These are phyloP conservation scores for Pammene fasciana DNA, from an alignment of 2,888 invertebrate genomes.

Conservation along the genomic window DNA sequence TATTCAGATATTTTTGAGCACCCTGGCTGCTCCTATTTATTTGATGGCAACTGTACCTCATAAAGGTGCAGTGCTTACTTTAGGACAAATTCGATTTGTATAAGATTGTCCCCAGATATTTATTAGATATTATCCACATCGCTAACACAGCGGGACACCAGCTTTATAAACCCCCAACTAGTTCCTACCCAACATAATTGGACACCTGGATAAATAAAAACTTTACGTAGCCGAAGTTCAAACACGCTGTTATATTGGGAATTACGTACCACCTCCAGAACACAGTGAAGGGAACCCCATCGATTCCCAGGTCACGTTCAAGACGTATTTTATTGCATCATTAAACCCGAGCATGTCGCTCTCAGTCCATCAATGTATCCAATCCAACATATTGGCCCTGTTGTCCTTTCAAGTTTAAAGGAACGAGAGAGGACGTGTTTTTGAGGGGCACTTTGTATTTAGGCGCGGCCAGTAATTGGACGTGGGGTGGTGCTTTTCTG, in stretches of 20 bases:
- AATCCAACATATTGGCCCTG: constrained; percentile 50
- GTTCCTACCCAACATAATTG: background rate
- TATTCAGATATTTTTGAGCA: too few species aligned
- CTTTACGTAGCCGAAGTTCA: background rate
- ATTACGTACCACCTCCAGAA: background rate
- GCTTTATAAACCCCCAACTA: background rate
- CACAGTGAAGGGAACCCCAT: constrained; percentile 38
- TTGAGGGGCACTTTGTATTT: background rate
- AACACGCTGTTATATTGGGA: background rate
- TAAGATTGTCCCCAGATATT: constrained; percentile 6
- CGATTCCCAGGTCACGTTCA: constrained; percentile 56
- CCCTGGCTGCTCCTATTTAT: too few species aligned
- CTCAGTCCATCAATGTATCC: constrained; percentile 59
- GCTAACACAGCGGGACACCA: background rate
- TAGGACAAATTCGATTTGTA: constrained; percentile 9
- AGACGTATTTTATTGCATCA: constrained; percentile 71
- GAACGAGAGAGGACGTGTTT: constrained; percentile 2
- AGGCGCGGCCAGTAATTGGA: background rate
- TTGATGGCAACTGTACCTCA: too few species aligned
- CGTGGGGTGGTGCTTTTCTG: background rate
- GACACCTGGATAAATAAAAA: background rate
- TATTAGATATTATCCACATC: constrained; percentile 10
- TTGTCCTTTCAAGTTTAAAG: constrained; percentile 32
- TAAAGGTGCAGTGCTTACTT: background rate
- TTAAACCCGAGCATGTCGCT: constrained; percentile 62